Conservation (phyloP, 2,888 invertebrate species). For the Heliothis peltigera region DNA sequence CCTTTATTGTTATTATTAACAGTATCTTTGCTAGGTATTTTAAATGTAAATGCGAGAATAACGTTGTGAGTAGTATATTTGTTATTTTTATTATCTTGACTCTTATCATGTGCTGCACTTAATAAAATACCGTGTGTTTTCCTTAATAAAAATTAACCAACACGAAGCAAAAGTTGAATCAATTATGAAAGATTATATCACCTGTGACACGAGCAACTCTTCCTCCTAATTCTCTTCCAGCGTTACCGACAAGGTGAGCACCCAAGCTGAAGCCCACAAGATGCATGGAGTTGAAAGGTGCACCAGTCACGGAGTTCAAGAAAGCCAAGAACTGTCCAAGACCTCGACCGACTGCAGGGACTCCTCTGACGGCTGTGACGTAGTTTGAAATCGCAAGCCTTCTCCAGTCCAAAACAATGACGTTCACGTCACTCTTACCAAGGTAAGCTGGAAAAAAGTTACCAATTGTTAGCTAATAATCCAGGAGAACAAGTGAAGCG, state of each 20-base stretch:
- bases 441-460: conserved; percentile 66
- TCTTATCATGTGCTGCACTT: too few species aligned
- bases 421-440: conserved; percentile 68
- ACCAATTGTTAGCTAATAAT: not conserved
- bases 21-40: too few species aligned
- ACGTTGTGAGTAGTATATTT: too few species aligned
- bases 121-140: too few species aligned
- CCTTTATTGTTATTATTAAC: too few species aligned
- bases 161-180: too few species aligned
- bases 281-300: conserved; percentile 69
- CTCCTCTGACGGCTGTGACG: conserved; percentile 69
- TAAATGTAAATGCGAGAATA: too few species aligned
- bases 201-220: conserved; percentile 76
- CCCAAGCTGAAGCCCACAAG: conserved; percentile 83
- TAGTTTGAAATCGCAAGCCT: conserved; percentile 67
- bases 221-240: conserved; percentile 72
- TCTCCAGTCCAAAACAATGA: conserved; percentile 79
- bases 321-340: conserved; percentile 79
- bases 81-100: too few species aligned
- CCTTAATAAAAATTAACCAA: too few species aligned
- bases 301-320: conserved; percentile 67
- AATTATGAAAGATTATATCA: conserved; percentile 38
- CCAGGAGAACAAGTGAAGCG: not conserved
- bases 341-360: conserved; percentile 74
- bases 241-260: conserved; percentile 79